Percentiles rank a stretch among this genome's conserved stretches.
Conservation (phyloP, 2,888 invertebrate genomes). For the Phragmatobia fuliginosa region DNA sequence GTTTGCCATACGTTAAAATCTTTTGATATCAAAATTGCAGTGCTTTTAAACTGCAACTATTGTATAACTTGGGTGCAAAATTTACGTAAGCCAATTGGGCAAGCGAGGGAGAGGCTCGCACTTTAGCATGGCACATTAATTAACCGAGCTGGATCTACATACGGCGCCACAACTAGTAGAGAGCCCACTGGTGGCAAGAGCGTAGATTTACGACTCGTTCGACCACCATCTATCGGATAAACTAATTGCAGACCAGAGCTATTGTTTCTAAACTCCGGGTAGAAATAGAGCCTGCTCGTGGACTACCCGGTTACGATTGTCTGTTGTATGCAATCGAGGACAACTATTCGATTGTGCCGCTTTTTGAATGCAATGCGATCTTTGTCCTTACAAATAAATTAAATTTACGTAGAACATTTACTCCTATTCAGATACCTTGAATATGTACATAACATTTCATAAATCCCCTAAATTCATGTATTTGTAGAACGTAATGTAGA, state of each 20-base stretch:
- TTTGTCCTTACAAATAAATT: slow-evolving; percentile 45
- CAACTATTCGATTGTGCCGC: slow-evolving; percentile 73
- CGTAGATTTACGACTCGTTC: slow-evolving; percentile 84
- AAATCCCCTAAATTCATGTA: background rate
- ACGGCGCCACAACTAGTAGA: slow-evolving; percentile 79
- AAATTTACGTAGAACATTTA: background rate
- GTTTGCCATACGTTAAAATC: background rate
- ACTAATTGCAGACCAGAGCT: slow-evolving; percentile 84
- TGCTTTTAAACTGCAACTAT: slow-evolving; percentile 75
- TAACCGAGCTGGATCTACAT: slow-evolving; percentile 84
- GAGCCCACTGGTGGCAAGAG: slow-evolving; percentile 81
- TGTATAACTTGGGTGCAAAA: slow-evolving; percentile 79
- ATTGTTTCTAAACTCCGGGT: slow-evolving; percentile 84
- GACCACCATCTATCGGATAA: slow-evolving; percentile 85
- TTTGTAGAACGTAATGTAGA: background rate
- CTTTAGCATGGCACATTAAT: slow-evolving; percentile 84
- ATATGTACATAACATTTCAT: background rate
- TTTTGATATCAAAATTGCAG: slow-evolving; percentile 59
- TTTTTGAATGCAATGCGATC: slow-evolving; percentile 60
- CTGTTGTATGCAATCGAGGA: slow-evolving; percentile 66
- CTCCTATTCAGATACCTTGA: no score
- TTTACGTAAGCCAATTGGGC: slow-evolving; percentile 78
- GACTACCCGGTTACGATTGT: slow-evolving; percentile 57
- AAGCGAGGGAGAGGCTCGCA: slow-evolving; percentile 76
- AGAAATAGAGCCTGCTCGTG: slow-evolving; percentile 69